Percentiles rank a stretch among this genome's conserved stretches.
Conservation (phyloP, 1,140 invertebrate genomes). For the Hyles euphorbiae region DNA sequence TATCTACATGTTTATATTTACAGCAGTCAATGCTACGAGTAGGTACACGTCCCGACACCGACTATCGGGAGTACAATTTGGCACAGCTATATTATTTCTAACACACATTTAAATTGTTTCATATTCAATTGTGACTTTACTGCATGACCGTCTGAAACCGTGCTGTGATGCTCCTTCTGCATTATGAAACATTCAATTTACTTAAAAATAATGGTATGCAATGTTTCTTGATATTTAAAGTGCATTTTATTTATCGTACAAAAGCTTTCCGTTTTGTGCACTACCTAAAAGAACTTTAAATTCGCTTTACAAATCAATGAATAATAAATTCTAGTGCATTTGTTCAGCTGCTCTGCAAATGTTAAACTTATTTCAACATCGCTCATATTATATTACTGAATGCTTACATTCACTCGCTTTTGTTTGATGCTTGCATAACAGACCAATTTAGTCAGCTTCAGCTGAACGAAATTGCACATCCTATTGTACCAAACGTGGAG, state of each 20-base stretch:
- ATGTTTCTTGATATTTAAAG: no score
- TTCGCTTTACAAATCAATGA: conserved; percentile 15
- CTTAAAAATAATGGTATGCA: no score
- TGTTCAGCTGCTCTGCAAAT: conserved; percentile 15
- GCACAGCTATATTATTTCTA: no score
- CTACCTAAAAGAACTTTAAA: conserved; percentile 8
- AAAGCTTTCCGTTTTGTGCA: no score
- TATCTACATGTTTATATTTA: conserved; percentile 33
- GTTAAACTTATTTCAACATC: conserved; percentile 24
- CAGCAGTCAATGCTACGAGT: conserved; percentile 15
- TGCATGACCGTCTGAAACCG: no score
- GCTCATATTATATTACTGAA: conserved; percentile 27
- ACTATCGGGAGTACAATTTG: no score
- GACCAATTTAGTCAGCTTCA: conserved; percentile 37
- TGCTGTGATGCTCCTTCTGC: no score
- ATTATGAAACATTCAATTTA: no score
- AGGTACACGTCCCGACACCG: no score
- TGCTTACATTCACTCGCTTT: conserved; percentile 28
- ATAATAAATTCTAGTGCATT: conserved; percentile 18
- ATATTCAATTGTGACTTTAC: no score
- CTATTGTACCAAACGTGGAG: conserved; percentile 33
- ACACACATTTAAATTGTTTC: no score
- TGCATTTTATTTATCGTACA: no score
- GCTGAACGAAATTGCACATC: conserved; percentile 41
- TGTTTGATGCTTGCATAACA: conserved; percentile 41